phyloP scores from a whole-genome alignment of 2,888 invertebrate species.

The Mayetiola destructor region DNA sequence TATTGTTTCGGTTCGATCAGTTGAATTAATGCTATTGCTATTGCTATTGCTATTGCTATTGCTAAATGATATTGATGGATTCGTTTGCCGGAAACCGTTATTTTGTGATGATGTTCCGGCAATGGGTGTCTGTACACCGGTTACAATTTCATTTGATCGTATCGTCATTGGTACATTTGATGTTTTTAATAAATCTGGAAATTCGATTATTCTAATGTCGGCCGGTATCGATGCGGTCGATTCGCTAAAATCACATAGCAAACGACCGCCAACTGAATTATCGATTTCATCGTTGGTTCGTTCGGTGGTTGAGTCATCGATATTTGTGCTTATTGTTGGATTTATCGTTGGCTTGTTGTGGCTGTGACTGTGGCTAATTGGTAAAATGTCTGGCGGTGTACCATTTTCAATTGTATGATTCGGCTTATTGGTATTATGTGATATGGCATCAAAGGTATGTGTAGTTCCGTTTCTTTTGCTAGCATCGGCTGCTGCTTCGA shows the following conservation, averaged over 20 bases:
- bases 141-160: background rate
- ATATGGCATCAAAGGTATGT: background rate
- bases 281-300: background rate
- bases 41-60: background rate
- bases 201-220: background rate
- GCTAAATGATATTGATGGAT: no score
- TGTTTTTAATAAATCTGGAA: background rate
- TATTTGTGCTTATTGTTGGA: background rate
- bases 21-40: constrained; percentile 10
- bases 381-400: constrained; percentile 1
- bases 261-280: background rate
- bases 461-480: background rate
- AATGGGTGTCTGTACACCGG: no score
- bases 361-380: constrained; percentile 14
- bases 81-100: no score
- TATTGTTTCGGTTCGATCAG: background rate
- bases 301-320: background rate
- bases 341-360: background rate
- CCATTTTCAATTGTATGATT: background rate
- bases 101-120: background rate
- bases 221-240: background rate
- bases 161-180: background rate
- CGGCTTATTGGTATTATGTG: background rate
- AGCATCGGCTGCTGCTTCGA: constrained; percentile 33
- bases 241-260: background rate